phyloP scores from a whole-genome alignment of 2,888 invertebrate genomes.

The Troides helena region DNA sequence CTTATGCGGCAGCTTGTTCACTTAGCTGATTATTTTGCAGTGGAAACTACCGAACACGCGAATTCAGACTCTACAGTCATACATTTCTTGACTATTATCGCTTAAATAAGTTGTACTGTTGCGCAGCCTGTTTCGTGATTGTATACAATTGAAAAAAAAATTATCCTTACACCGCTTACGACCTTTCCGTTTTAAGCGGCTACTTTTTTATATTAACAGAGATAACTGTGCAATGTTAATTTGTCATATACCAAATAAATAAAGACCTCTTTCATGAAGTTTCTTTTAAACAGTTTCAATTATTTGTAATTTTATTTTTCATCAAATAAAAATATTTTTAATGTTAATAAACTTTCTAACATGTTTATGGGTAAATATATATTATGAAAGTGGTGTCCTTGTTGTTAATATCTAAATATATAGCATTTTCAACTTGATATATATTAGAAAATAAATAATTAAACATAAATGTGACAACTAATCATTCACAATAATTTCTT shows the following conservation, averaged over 20 bases:
- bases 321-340: too few species aligned
- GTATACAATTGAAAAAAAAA: constrained; percentile 10
- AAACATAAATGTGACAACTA: too few species aligned
- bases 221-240: constrained; percentile 2
- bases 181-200: constrained; percentile 11
- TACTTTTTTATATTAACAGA: constrained; percentile 2
- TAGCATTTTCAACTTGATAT: too few species aligned
- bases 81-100: not conserved
- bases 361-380: too few species aligned
- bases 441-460: too few species aligned
- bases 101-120: not conserved
- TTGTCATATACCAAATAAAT: too few species aligned
- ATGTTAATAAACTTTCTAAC: too few species aligned
- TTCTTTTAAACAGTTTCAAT: not conserved
- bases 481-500: too few species aligned
- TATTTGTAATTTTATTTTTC: too few species aligned
- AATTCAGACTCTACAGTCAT: not conserved
- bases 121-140: not conserved
- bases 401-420: too few species aligned
- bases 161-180: constrained; percentile 20
- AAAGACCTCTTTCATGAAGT: too few species aligned
- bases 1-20: constrained; percentile 36
- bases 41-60: not conserved
- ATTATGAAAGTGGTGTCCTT: too few species aligned
- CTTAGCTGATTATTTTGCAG: constrained; percentile 1